Evolutionary conservation across 53 echinoderm and acorn worm genomes (phyloP).

Genomic region (Pentamera pediparva): DNA sequence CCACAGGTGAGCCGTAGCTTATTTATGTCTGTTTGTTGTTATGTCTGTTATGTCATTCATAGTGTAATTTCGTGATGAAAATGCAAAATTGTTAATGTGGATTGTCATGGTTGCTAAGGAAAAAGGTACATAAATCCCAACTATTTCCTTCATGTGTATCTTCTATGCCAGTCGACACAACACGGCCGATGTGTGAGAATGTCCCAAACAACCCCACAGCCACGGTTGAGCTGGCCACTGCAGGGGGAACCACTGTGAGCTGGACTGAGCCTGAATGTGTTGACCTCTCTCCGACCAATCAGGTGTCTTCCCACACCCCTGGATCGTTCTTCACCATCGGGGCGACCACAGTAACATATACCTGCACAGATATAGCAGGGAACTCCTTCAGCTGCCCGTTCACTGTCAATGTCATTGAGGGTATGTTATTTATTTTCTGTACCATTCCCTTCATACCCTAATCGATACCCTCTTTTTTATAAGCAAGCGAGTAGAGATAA

Average conservation of each 20-base stretch:
- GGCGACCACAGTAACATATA: slow-evolving; percentile 32
- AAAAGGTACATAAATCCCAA: too few relatives aligned
- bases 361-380: slow-evolving; percentile 45
- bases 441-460: too few relatives aligned
- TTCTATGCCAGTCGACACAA: slow-evolving; percentile 17
- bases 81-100: too few relatives aligned
- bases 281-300: slow-evolving; percentile 43
- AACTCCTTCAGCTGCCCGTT: slow-evolving; percentile 51
- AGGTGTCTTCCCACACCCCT: not conserved
- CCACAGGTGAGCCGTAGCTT: too few relatives aligned
- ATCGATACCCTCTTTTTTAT: too few relatives aligned
- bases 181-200: slow-evolving; percentile 5
- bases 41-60: too few relatives aligned
- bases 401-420: slow-evolving; percentile 48
- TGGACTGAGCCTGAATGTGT: slow-evolving; percentile 47
- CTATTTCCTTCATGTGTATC: too few relatives aligned
- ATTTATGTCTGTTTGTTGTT: too few relatives aligned
- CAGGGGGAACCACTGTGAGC: not conserved
- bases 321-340: not conserved
- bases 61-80: too few relatives aligned
- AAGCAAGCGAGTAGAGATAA: too few relatives aligned
- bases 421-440: too few relatives aligned
- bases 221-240: slow-evolving; percentile 5
- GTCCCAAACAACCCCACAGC: not conserved
- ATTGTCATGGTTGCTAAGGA: too few relatives aligned